phyloP scores from a whole-genome alignment of 37 sponge, comb jelly and placozoan genomes.

The Cliona cf. orientalis region DNA sequence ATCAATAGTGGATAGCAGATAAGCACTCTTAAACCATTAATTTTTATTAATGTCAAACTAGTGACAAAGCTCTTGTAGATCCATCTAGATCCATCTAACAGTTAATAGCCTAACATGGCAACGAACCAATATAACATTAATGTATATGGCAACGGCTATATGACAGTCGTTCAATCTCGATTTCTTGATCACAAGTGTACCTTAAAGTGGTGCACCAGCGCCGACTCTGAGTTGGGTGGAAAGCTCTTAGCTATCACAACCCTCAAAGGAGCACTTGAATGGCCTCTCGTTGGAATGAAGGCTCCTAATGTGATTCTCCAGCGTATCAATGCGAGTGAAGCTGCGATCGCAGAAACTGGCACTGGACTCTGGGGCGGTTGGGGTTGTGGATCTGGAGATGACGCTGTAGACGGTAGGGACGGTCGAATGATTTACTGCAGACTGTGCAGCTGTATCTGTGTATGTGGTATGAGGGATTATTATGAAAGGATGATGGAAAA shows the following conservation, averaged over 20 bases:
- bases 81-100: no score
- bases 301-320: constrained; percentile 59
- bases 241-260: constrained; percentile 49
- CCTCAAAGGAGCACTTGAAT: constrained; percentile 41
- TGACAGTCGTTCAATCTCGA: no score
- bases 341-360: constrained; percentile 50
- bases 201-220: constrained; percentile 59
- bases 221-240: constrained; percentile 47
- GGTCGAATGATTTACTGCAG: constrained; percentile 62
- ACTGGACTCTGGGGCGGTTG: constrained; percentile 51
- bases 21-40: no score
- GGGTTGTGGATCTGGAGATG: constrained; percentile 74
- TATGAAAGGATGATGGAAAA: no score
- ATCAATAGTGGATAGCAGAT: no score
- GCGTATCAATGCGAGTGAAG: constrained; percentile 59
- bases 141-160: no score
- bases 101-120: no score
- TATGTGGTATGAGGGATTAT: no score
- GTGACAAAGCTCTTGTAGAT: no score
- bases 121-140: no score
- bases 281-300: constrained; percentile 58
- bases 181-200: no score
- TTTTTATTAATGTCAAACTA: no score
- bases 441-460: constrained; percentile 37
- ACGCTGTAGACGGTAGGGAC: constrained; percentile 51